A percentile compares a stretch with the other conserved stretches of the same genome.
These are phyloP conservation scores for Hassar affinis DNA, from an alignment of 2,113 vertebrate species.

Conservation along the genomic window DNA sequence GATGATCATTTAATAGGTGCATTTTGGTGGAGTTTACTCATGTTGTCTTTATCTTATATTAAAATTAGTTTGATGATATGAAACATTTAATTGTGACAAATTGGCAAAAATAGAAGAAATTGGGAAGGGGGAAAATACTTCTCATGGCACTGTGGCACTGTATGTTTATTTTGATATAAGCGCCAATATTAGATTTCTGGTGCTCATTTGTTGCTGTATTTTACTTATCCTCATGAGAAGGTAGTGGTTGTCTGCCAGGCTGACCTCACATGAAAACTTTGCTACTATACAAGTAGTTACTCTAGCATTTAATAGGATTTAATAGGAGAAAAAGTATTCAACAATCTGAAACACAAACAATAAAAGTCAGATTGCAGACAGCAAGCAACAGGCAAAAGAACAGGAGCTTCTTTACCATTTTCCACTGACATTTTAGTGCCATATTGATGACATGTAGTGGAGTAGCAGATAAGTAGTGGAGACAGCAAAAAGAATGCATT, in stretches of 20 bases:
- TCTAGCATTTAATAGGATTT: not conserved
- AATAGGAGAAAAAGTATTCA: not conserved
- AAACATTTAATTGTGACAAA: no score
- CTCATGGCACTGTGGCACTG: no score
- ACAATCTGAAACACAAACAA: not conserved
- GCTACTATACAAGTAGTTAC: not conserved
- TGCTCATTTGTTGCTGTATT: not conserved
- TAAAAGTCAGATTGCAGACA: not conserved
- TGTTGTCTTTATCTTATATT: no score
- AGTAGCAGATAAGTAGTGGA: not conserved
- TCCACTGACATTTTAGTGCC: not conserved
- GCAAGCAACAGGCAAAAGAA: not conserved
- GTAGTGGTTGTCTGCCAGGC: not conserved
- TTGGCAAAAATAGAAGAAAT: no score
- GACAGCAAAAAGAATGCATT: not conserved
- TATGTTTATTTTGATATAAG: not conserved
- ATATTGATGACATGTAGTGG: not conserved
- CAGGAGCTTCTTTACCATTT: not conserved
- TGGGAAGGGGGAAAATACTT: no score
- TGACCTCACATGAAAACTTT: not conserved
- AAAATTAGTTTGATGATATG: no score
- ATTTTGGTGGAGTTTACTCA: no score
- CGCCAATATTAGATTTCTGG: not conserved
- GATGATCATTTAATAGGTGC: no score
- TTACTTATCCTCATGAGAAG: not conserved